Conservation (phyloP, 2,113 vertebrate species). For the Zosterops borbonicus region DNA sequence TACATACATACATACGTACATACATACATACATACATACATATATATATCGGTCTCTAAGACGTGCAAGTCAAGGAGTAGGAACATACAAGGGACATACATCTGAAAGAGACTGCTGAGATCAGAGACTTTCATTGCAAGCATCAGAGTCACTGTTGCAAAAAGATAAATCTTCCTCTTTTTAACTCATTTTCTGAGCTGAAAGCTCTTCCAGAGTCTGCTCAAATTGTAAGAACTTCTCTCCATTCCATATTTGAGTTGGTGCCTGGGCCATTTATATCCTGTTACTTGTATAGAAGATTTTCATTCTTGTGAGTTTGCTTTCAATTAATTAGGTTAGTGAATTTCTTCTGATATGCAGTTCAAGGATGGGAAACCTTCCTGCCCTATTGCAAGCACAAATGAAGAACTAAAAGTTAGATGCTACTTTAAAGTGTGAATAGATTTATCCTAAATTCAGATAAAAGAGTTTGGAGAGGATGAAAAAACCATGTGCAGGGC, state of each 20-base stretch:
- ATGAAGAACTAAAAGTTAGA: background rate
- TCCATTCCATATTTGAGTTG: background rate
- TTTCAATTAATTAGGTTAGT: background rate
- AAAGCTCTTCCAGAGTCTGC: background rate
- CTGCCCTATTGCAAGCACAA: background rate
- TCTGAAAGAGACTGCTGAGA: background rate
- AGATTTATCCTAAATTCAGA: background rate
- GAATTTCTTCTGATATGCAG: background rate
- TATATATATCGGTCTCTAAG: background rate
- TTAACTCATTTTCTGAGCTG: background rate
- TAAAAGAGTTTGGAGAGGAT: accelerated
- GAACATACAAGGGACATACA: background rate
- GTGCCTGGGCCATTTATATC: background rate
- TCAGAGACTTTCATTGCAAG: background rate
- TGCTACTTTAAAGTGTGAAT: background rate
- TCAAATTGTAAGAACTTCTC: background rate
- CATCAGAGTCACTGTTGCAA: background rate
- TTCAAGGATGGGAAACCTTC: background rate
- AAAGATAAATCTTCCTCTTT: background rate
- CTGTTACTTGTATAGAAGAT: background rate
- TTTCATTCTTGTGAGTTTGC: background rate
- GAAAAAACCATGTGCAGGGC: background rate
- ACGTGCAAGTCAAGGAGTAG: background rate
- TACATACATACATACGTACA: background rate
- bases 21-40: background rate